phyloP scores from a whole-genome alignment of 2,113 vertebrate genomes.

The Dinomys branickii region DNA sequence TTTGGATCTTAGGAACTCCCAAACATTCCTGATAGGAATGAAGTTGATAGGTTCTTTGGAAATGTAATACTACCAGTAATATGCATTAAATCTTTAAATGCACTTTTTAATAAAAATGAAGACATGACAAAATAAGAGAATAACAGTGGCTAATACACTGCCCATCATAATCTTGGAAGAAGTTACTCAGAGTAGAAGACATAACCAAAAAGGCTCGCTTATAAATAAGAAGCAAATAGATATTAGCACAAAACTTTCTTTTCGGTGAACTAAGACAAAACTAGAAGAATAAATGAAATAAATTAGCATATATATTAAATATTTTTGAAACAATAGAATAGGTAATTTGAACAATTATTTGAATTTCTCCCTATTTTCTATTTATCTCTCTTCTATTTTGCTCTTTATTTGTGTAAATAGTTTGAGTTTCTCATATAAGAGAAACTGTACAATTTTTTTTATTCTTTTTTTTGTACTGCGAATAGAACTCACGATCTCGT shows the following conservation, averaged over 20 bases:
- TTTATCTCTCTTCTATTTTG: background rate
- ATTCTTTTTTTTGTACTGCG: too few relatives aligned
- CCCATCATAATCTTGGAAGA: background rate
- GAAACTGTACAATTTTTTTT: background rate
- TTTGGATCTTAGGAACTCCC: background rate
- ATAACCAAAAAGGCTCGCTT: background rate
- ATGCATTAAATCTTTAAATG: background rate
- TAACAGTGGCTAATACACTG: background rate
- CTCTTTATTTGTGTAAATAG: background rate
- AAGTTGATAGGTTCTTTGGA: background rate
- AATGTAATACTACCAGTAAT: background rate
- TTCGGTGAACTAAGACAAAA: background rate
- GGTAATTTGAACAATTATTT: background rate
- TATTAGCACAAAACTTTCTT: background rate
- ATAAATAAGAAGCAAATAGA: background rate
- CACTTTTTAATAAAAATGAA: background rate
- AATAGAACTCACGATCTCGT: too few relatives aligned
- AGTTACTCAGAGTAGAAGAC: background rate
- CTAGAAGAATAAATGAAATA: background rate
- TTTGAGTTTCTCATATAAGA: background rate
- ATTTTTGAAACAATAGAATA: background rate
- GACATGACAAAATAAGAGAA: background rate
- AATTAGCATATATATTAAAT: background rate
- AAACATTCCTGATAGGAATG: background rate
- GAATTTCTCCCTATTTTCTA: background rate